phyloP scores from a whole-genome alignment of 2,888 invertebrate genomes.

The Pristionchus arcanus region DNA sequence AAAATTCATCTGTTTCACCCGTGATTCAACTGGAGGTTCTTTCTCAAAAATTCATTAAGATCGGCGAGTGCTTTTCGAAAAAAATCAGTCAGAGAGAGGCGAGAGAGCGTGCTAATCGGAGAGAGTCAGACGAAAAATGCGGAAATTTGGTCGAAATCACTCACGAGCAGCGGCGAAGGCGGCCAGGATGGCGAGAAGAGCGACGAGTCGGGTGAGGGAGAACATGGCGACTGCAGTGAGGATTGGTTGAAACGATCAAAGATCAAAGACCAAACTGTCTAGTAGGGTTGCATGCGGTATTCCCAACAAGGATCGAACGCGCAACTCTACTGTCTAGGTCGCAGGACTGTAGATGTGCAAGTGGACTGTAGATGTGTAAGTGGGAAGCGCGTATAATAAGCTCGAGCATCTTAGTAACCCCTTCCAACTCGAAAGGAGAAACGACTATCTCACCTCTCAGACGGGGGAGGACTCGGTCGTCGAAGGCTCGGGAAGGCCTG shows the following conservation, averaged over 20 bases:
- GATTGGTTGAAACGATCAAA: neutral
- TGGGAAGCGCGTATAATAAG: no score
- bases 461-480: neutral
- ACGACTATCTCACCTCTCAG: neutral
- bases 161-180: neutral
- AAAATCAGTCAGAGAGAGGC: neutral
- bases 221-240: constrained; percentile 8
- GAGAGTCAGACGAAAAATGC: neutral
- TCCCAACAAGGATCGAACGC: no score
- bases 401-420: no score
- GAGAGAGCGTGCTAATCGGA: neutral
- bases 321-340: no score
- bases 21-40: no score
- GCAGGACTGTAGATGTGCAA: no score
- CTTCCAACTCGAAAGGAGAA: neutral
- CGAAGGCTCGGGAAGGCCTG: neutral
- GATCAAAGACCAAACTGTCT: neutral
- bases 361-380: no score
- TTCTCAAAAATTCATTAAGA: no score
- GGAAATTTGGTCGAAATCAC: neutral
- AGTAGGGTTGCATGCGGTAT: no score
- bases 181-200: constrained; percentile 4
- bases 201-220: constrained; percentile 36
- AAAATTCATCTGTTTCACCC: neutral
- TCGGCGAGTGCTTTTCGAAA: no score